A percentile compares a stretch with the other conserved stretches of the same genome.
Conservation (phyloP, 2,113 vertebrate genomes). For the Leuciscus idus region DNA sequence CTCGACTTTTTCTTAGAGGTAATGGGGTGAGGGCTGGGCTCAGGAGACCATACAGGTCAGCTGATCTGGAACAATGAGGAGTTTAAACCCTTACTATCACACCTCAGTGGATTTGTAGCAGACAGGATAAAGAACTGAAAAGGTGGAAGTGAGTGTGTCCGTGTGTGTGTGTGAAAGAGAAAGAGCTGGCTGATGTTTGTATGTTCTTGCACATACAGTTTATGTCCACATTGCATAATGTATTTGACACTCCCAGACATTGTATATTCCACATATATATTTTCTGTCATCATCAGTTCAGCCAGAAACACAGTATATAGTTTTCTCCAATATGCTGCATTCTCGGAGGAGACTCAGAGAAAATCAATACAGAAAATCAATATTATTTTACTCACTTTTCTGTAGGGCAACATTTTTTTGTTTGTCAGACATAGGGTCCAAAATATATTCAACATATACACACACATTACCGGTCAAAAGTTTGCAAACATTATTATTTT, state of each 20-base stretch:
- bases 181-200: constrained; percentile 49
- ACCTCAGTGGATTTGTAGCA: constrained; percentile 67
- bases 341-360: background rate
- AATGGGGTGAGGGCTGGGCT: constrained; percentile 67
- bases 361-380: background rate
- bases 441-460: no score
- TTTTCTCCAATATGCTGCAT: background rate
- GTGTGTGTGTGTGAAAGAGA: constrained; percentile 9
- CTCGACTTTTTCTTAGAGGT: constrained; percentile 66
- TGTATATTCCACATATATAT: background rate
- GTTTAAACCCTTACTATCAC: constrained; percentile 70
- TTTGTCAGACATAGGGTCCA: background rate
- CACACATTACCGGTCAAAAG: no score
- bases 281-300: background rate
- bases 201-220: constrained; percentile 40
- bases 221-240: background rate
- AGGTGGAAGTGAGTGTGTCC: constrained; percentile 39
- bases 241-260: background rate
- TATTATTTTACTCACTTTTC: constrained; percentile 8
- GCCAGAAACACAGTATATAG: background rate
- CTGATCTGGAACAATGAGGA: constrained; percentile 72
- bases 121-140: constrained; percentile 47
- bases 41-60: constrained; percentile 66
- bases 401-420: background rate
- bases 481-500: no score